These are phyloP conservation scores for Holothuria glaberrima DNA, from an alignment of 35 echinoderm and acorn worm species.

Conservation along the genomic window DNA sequence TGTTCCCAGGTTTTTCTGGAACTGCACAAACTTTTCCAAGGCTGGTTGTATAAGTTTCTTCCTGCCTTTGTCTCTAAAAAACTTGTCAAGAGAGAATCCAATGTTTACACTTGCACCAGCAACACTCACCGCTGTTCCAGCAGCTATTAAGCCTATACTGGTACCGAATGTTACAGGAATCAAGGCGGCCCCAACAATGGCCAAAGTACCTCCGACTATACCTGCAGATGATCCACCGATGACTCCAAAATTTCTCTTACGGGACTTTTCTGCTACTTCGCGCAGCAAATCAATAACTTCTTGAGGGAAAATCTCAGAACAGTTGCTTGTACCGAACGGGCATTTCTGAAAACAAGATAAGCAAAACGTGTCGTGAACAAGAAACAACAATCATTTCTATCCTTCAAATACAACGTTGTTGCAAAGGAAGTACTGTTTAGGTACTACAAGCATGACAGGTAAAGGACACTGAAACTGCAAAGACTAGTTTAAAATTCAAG, in stretches of 20 bases:
- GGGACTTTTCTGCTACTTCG: background rate
- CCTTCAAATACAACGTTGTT: too few species aligned
- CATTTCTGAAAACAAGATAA: too few species aligned
- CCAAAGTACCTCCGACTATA: background rate
- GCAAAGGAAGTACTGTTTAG: too few species aligned
- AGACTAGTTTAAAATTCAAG: too few species aligned
- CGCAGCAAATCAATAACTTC: background rate
- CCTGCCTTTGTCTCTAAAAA: slow-evolving; percentile 15
- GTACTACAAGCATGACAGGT: too few species aligned
- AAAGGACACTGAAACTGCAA: too few species aligned
- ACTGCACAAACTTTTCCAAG: background rate
- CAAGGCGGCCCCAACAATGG: background rate
- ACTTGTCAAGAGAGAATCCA: slow-evolving; percentile 6
- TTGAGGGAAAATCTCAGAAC: background rate
- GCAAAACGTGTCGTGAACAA: too few species aligned
- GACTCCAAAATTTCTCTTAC: slow-evolving; percentile 23
- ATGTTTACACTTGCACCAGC: background rate
- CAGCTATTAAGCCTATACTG: background rate
- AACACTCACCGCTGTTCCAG: background rate
- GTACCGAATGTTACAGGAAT: background rate
- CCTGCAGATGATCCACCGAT: background rate
- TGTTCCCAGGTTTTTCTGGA: slow-evolving; percentile 8
- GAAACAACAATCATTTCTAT: too few species aligned
- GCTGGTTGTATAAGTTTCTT: background rate
- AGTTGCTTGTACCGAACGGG: too few species aligned